These are phyloP conservation scores for Melanophora roralis DNA, from an alignment of 2,888 invertebrate genomes.

Conservation along the genomic window DNA sequence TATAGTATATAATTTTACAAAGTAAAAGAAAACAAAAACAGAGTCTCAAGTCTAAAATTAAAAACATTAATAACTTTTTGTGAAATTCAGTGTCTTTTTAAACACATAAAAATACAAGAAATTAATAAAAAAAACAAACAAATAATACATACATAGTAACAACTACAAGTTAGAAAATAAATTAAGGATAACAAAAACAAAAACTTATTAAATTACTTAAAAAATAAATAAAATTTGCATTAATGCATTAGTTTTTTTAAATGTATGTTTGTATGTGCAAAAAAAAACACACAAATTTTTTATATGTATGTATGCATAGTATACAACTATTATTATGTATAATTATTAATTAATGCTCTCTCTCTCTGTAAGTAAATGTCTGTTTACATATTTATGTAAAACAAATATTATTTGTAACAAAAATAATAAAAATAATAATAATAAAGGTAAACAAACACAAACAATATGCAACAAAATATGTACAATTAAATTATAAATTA, in stretches of 20 bases:
- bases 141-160: conserved; percentile 5
- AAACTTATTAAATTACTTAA: conserved; percentile 20
- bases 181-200: conserved; percentile 53
- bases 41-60: conserved; percentile 1
- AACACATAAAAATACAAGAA: conserved; percentile 59
- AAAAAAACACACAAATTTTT: conserved; percentile 1
- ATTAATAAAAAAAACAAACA: conserved; percentile 31
- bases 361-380: conserved; percentile 37
- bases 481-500: conserved; percentile 20
- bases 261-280: conserved; percentile 22
- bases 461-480: conserved; percentile 14
- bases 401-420: no score
- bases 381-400: no score
- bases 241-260: conserved; percentile 34
- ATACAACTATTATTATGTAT: background rate
- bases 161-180: conserved; percentile 15
- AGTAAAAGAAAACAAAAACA: background rate
- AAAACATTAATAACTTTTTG: conserved; percentile 65
- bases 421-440: no score
- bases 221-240: conserved; percentile 31
- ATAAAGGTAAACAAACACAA: background rate
- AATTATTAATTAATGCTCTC: conserved; percentile 22
- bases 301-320: conserved; percentile 17
- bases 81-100: conserved; percentile 75
- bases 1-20: no score